These are phyloP conservation scores for Craterocephalus amniculus DNA, from an alignment of 2,797 vertebrate species.

Conservation along the genomic window DNA sequence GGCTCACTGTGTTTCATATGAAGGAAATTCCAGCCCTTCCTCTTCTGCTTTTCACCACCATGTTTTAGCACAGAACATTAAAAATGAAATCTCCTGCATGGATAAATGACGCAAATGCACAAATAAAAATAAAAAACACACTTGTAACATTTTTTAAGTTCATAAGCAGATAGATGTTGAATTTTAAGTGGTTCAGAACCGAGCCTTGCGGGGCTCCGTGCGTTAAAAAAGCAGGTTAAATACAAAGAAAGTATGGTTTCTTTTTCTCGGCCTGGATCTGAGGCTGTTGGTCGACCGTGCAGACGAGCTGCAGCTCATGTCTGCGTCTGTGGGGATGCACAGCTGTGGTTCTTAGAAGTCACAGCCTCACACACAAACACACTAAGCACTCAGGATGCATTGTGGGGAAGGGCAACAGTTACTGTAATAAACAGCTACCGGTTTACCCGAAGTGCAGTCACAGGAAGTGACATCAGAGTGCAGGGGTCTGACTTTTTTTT, in stretches of 20 bases:
- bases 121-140: background rate
- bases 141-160: no score
- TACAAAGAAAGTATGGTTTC: background rate
- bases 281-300: constrained; percentile 12
- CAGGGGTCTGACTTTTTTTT: constrained; percentile 3
- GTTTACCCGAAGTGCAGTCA: constrained; percentile 70
- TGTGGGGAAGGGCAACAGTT: constrained; percentile 63
- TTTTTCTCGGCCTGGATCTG: background rate
- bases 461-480: constrained; percentile 53
- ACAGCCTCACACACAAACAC: constrained; percentile 34
- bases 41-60: background rate
- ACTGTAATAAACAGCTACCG: constrained; percentile 63
- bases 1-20: background rate
- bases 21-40: no score
- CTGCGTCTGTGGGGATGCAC: constrained; percentile 53
- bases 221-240: background rate
- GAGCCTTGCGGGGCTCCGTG: constrained; percentile 19
- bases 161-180: background rate
- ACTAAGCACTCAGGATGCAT: constrained; percentile 34
- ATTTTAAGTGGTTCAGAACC: background rate
- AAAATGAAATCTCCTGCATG: background rate
- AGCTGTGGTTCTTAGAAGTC: constrained; percentile 68
- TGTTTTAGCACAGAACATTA: background rate
- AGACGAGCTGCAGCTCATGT: constrained; percentile 9
- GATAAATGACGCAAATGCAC: no score